Conservation (phyloP, 2,888 invertebrate genomes). For the Celastrina argiolus region DNA sequence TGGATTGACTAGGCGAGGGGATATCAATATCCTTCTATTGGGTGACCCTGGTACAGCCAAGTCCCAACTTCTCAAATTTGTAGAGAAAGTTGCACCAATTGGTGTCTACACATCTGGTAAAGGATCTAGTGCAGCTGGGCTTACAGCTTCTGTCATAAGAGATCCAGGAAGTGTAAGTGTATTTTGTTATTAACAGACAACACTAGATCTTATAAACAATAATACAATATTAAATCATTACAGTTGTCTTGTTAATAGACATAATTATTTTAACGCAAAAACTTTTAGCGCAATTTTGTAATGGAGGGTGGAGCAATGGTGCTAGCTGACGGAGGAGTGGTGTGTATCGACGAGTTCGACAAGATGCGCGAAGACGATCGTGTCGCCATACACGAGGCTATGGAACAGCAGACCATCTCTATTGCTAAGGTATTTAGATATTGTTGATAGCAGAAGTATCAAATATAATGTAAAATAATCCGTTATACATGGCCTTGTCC, state of each 20-base stretch:
- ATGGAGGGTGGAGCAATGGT: constrained; percentile 99
- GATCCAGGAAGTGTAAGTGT: constrained; percentile 91
- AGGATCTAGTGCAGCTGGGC: constrained; percentile 98
- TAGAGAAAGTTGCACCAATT: constrained; percentile 94
- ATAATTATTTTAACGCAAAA: background rate
- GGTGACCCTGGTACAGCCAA: constrained; percentile 99
- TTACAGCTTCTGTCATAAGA: constrained; percentile 97
- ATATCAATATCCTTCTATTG: constrained; percentile 95
- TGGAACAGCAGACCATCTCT: constrained; percentile 99
- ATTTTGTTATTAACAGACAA: too few relatives aligned
- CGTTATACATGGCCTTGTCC: too few relatives aligned
- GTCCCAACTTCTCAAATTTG: constrained; percentile 97
- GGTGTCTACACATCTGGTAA: constrained; percentile 99
- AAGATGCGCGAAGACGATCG: constrained; percentile 99
- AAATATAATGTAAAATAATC: too few relatives aligned
- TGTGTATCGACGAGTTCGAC: constrained; percentile 99
- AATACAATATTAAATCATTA: background rate
- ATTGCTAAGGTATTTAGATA: constrained; percentile 89
- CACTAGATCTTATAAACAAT: background rate
- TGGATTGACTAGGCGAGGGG: constrained; percentile 95
- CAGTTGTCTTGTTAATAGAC: too few relatives aligned
- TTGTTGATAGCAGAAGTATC: background rate
- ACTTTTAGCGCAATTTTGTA: constrained; percentile 89
- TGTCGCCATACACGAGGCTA: constrained; percentile 99
- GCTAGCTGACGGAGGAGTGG: constrained; percentile 98